Evolutionary conservation across 2,113 vertebrate genomes (phyloP), one percentile per base, ranked within the genome.

Genomic region (Oryzias celebensis): DNA sequence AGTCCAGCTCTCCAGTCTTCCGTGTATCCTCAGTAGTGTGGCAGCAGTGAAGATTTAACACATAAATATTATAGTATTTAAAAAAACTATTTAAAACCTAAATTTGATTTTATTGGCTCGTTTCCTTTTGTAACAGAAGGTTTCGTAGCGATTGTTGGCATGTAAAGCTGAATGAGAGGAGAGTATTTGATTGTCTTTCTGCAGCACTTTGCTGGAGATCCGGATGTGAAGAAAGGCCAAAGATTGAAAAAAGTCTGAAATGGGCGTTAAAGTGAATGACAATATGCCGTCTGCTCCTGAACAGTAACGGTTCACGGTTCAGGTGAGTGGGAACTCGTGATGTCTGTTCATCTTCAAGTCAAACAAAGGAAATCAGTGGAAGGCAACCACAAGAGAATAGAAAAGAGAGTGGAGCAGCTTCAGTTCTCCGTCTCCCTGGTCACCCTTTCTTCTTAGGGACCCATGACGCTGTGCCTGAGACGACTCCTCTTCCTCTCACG

Each of bases 401-500:
- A 62, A 59, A 60, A 58, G 70, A 31, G 45, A 73, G 46, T 50
- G 22, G 22, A 56, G 59, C 62, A 14, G 59, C 47, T 64, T 57
- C 2, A 24, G 45, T 66, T 44, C 44, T 53, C 52, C 14, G 50
- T 63, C 28, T n/a, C 26, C 24, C 45, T 23, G 20, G 22, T 17
- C 10, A 0, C 55, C 69, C 24, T 43, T 51, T 44, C 65, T 52
- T 59, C 4, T 45, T 18, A 59, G 64, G 59, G 36, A 46, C 52
- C 13, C 57, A 53, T 31, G 42, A 36, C 31, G 68, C 31, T 65
- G 60, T 53, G 23, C 17, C 62, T 2, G 46, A 42, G 62, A 55
- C 54, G 46, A 49, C 48, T n/a, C 49, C n/a, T 28, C 26, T 28
- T 52, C 48, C 47, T 36, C 78, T 93, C 90, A 93, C 12, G 89